phyloP scores from a whole-genome alignment of 1,140 invertebrate species.

The Campoletis sonorensis region DNA sequence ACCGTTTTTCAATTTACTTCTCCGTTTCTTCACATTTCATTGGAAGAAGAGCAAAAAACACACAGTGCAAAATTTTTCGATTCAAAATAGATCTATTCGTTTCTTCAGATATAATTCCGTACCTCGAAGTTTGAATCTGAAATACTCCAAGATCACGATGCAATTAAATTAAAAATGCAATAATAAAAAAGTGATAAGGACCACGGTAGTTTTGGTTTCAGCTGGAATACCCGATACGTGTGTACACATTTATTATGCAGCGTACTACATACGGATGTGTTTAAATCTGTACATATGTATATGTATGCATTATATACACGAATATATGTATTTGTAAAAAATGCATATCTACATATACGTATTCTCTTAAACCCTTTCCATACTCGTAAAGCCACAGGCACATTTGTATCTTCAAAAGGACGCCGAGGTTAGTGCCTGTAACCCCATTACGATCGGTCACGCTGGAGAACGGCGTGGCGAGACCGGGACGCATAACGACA shows the following conservation, averaged over 20 bases:
- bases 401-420: slow-evolving; percentile 54
- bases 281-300: background rate
- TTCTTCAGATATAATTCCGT: too few species aligned
- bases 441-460: slow-evolving; percentile 52
- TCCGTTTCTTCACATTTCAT: too few species aligned
- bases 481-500: slow-evolving; percentile 56
- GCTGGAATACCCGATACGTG: background rate
- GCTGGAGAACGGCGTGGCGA: slow-evolving; percentile 55
- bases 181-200: background rate
- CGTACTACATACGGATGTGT: background rate
- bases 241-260: background rate
- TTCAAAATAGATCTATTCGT: too few species aligned
- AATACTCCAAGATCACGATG: background rate
- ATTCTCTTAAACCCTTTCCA: slow-evolving; percentile 22
- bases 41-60: too few species aligned
- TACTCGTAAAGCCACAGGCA: slow-evolving; percentile 43
- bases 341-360: slow-evolving; percentile 43
- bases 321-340: slow-evolving; percentile 46
- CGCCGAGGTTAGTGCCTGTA: slow-evolving; percentile 54
- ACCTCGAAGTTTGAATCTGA: too few species aligned
- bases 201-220: too few species aligned
- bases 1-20: too few species aligned
- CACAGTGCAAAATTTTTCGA: too few species aligned
- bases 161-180: background rate
- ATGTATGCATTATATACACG: background rate